These are phyloP conservation scores for Xenopus borealis DNA, from an alignment of 2,113 vertebrate species.

Conservation along the genomic window DNA sequence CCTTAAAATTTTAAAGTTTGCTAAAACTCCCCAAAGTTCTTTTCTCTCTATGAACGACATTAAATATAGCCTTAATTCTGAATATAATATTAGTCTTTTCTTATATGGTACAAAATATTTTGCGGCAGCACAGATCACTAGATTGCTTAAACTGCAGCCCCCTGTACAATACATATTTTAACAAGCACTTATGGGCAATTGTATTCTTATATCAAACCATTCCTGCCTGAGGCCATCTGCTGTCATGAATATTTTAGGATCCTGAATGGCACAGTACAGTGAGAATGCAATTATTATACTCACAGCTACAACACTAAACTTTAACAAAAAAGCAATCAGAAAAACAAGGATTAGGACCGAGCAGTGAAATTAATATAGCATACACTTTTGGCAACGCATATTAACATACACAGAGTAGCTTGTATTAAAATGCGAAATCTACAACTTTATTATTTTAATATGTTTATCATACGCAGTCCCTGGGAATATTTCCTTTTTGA, in stretches of 20 bases:
- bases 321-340: not conserved
- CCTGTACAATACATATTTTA: not conserved
- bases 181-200: not conserved
- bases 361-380: not conserved
- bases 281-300: slow-evolving; percentile 8
- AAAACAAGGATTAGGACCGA: not conserved
- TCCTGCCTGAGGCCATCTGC: slow-evolving; percentile 27
- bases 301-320: not conserved
- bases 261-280: not conserved
- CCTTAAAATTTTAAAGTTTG: too few species aligned
- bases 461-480: too few species aligned
- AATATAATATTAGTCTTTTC: not conserved
- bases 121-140: not conserved
- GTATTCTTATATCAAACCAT: not conserved
- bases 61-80: not conserved
- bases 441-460: too few species aligned
- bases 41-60: too few species aligned
- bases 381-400: not conserved
- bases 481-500: too few species aligned
- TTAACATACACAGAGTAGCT: too few species aligned
- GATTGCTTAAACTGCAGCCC: not conserved
- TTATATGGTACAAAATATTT: not conserved
- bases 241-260: slow-evolving; percentile 35
- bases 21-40: too few species aligned
- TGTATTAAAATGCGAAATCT: too few species aligned